phyloP scores from a whole-genome alignment of 2,113 vertebrate species.

The Phycodurus eques region DNA sequence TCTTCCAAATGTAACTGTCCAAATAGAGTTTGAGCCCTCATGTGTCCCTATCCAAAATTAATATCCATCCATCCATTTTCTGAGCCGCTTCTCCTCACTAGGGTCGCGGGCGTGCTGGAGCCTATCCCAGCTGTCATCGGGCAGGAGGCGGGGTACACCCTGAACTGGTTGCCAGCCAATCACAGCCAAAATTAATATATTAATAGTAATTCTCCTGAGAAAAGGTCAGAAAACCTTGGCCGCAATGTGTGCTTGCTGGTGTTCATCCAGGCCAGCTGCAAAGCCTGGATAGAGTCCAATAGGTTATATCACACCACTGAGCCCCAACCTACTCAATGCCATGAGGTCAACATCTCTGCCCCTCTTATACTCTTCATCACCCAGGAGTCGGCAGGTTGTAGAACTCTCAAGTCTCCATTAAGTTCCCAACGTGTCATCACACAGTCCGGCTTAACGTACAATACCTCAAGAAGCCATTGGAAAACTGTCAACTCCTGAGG shows the following conservation, averaged over 20 bases:
- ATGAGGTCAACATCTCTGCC: neutral
- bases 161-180: no score
- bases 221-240: constrained; percentile 7
- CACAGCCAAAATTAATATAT: no score
- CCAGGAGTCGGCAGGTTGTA: constrained; percentile 7
- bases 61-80: no score
- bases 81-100: no score
- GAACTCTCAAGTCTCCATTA: constrained; percentile 6
- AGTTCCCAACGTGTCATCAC: constrained; percentile 13
- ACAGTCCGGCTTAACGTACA: constrained; percentile 21
- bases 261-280: neutral
- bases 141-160: no score
- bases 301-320: neutral
- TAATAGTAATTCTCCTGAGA: constrained; percentile 2
- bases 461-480: constrained; percentile 38
- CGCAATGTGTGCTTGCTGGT: neutral
- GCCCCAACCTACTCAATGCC: neutral
- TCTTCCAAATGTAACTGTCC: no score
- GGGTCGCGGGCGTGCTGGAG: no score
- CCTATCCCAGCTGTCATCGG: no score
- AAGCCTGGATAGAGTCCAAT: constrained; percentile 9
- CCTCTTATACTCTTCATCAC: neutral
- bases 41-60: no score
- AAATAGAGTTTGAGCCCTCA: neutral
- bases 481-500: constrained; percentile 26